A percentile compares a stretch with the other conserved stretches of the same genome.
Evolutionary conservation across 2,797 vertebrate species (phyloP).

Genomic region (Bothrops alternatus): DNA sequence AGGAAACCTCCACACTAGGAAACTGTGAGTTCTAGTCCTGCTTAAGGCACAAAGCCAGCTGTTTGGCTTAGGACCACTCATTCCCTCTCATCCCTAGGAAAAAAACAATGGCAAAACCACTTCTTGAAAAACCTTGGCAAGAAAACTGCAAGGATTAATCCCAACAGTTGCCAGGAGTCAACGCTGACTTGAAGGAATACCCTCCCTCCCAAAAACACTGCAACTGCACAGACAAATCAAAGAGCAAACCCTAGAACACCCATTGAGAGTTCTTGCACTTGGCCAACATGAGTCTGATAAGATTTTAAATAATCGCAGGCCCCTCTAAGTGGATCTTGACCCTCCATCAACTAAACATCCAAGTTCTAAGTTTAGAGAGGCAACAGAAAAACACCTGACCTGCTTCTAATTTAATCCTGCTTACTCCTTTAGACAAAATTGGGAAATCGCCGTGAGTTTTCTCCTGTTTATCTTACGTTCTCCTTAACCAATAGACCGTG

Average conservation of each 20-base stretch:
- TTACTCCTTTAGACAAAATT: neutral
- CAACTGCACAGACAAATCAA: neutral
- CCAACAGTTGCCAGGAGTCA: neutral
- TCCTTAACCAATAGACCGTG: neutral
- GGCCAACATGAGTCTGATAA: neutral
- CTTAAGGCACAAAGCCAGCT: neutral
- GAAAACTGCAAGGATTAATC: neutral
- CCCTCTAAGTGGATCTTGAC: neutral
- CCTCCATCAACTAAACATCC: neutral
- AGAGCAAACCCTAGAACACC: neutral
- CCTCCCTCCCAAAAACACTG: neutral
- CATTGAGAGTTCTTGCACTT: neutral
- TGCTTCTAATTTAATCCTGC: neutral
- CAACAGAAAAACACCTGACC: neutral
- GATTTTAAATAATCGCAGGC: neutral
- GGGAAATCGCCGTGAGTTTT: neutral
- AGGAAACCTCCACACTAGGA: neutral
- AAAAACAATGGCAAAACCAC: neutral
- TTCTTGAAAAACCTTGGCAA: neutral
- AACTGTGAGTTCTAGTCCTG: neutral
- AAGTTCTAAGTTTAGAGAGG: neutral
- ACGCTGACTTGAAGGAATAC: neutral
- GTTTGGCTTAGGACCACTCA: neutral
- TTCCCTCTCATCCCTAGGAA: neutral
- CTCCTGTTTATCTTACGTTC: neutral